Conservation (phyloP, 2,797 vertebrate genomes). For the Labeo calbasu region DNA sequence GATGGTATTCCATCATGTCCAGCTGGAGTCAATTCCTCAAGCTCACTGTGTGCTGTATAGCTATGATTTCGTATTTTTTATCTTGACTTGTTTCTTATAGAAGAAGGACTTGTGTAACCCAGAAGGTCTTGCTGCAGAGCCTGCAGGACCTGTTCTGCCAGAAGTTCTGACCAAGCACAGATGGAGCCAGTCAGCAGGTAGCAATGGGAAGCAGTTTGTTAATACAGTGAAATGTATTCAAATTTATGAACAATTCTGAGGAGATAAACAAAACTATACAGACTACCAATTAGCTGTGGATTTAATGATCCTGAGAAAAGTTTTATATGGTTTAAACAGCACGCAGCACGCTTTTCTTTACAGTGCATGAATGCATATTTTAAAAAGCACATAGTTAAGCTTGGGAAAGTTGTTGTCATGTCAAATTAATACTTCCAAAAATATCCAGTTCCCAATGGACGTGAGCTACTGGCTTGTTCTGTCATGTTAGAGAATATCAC, state of each 20-base stretch:
- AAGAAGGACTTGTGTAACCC: not conserved
- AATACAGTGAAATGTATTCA: slow-evolving; percentile 53
- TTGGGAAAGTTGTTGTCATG: slow-evolving; percentile 19
- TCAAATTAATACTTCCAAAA: slow-evolving; percentile 18
- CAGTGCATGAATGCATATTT: not conserved
- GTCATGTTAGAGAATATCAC: slow-evolving; percentile 2
- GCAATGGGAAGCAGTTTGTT: slow-evolving; percentile 43
- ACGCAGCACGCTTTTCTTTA: not conserved
- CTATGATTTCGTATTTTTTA: not conserved
- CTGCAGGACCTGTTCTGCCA: not conserved
- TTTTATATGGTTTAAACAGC: slow-evolving; percentile 13
- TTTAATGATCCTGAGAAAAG: slow-evolving; percentile 37
- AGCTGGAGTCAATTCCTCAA: not conserved
- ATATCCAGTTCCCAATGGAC: slow-evolving; percentile 12
- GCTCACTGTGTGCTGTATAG: not conserved
- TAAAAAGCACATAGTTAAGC: slow-evolving; percentile 8
- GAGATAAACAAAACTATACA: slow-evolving; percentile 4
- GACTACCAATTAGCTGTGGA: slow-evolving; percentile 51
- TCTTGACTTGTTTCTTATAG: not conserved
- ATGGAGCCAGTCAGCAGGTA: slow-evolving; percentile 37
- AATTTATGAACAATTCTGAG: slow-evolving; percentile 52
- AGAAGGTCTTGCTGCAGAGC: not conserved
- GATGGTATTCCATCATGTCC: not conserved
- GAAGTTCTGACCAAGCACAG: slow-evolving; percentile 23
- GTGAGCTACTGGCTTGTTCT: not conserved